These are phyloP conservation scores for Nasonia oneida DNA, from an alignment of 2,888 invertebrate species.

Conservation along the genomic window DNA sequence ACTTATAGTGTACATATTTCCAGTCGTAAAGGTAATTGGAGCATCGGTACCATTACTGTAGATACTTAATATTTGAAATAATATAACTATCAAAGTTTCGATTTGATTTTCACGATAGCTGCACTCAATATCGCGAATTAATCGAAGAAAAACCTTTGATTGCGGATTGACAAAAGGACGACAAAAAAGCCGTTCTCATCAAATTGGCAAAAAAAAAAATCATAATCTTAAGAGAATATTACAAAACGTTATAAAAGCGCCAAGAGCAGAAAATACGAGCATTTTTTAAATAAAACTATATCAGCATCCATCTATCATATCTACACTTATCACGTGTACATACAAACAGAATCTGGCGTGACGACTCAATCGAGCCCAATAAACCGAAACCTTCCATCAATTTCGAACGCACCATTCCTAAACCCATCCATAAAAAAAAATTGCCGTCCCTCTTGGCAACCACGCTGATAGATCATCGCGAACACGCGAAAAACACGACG, in stretches of 20 bases:
- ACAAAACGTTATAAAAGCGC: too few species aligned
- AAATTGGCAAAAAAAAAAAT: too few species aligned
- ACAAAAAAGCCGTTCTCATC: not conserved
- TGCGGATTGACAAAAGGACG: not conserved
- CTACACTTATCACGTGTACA: not conserved
- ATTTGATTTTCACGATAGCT: too few species aligned
- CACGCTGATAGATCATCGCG: not conserved
- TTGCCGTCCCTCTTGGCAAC: not conserved
- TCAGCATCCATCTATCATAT: not conserved
- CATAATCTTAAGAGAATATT: too few species aligned
- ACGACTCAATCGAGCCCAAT: not conserved
- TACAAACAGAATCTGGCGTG: not conserved
- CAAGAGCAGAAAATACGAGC: too few species aligned
- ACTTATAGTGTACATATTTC: not conserved
- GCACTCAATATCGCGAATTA: not conserved
- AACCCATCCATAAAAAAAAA: not conserved
- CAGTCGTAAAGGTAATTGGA: not conserved
- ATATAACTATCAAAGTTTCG: too few species aligned
- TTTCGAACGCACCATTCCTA: not conserved
- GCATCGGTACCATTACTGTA: not conserved
- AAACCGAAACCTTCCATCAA: not conserved
- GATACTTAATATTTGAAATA: too few species aligned
- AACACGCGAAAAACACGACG: not conserved
- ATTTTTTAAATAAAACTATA: too few species aligned
- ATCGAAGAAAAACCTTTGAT: not conserved